Evolutionary conservation across 2,888 invertebrate genomes (phyloP), one percentile per base, ranked within the genome.

Genomic region (Drosophila kuntzei): DNA sequence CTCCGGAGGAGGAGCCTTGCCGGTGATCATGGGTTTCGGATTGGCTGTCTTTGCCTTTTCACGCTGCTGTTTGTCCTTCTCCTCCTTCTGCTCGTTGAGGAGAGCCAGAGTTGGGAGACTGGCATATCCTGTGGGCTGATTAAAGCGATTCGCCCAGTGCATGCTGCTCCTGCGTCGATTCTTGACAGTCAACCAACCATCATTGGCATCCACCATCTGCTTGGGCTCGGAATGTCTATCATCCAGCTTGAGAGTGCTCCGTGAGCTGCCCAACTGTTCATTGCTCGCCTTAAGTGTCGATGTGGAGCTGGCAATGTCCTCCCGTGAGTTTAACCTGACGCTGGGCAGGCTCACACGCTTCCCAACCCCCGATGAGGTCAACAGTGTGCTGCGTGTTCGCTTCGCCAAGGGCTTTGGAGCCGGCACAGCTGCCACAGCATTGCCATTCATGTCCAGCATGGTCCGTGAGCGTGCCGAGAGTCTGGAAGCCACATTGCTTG

Each of bases 171-270:
- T 93, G 25, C 96, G 93, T 37, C 95, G 94, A 47, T 96, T 95
- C 84, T 97, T 95, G 0, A 98, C 98, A 0, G 97, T 98, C 72
- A 97, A 94, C 98, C 98, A 98, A 0, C 98, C 98, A 78, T 96
- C 96, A 41, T 90, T 89, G 39, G 94, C 89, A 18, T 90, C 27
- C 12, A 27, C 37, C 87, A 89, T 75, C 82, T 77, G 90, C 62
- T 92, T 92, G 1, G 91, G 88, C 80, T 92, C 87, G 37, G 90
- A 90, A 63, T 83, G 82, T 12, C 90, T 62, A 60, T 91, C 89
- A 65, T 90, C 76, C 27, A 72, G 43, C 32, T 67, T 75, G 11
- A 87, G 55, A 0, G 79, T 81, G 87, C 91, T 76, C 69, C 92
- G 74, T 50, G 92, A 79, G 70, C 89, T 74, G 74, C 90, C 72